Base-by-base conservation (phyloP, 2,113 vertebrate genomes). In the cat (Felis catus) region DNA sequence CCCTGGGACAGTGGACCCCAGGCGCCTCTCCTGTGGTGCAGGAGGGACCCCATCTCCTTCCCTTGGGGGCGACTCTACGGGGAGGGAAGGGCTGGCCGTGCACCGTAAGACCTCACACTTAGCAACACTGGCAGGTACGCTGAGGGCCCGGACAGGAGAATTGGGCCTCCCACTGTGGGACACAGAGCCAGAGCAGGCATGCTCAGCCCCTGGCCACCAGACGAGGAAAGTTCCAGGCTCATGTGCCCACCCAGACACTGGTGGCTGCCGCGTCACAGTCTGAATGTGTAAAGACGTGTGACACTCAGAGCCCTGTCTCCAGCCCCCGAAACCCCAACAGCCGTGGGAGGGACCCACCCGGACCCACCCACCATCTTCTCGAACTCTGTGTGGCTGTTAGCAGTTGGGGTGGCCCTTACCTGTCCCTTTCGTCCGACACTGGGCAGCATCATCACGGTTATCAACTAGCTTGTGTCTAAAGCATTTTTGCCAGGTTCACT, bases 351-450 rank as follows among this genome's bases (percentile, higher is more conserved):
- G 51, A 53, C 51, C 5, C 6, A 27, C 1, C 3, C 7, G 2
- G 2, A 41, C 41, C 41, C 41, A 41, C 41, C 41, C 41, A 41
- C 29, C 5, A 29, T 12, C 55, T 21, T 29, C 48, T 39, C 53
- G 14, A 10, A 21, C 15, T 41, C 11, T 1, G 15, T 0, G 3
- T 1, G 33, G 25, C 7, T 3, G 0, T 25, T 27, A 14, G 33
- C 3, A 33, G 23, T 5, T 12, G 3, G 36, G 16, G 14, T 6
- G 81, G 5, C 71, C 2, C 12, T 23, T 6, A 19, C 12, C 31
- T 48, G 6, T 18, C 53, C 36, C n/a, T n/a, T 53, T 63, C 1
- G 3, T 3, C 39, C 9, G 61, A 29, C 1, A 3, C 74, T 51
- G 16, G 48, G 1, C 15, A 55, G 16, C 70, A 3, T 3, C 11